These are phyloP conservation scores for Myotis lucifugus DNA, from an alignment of 2,113 vertebrate genomes.

Conservation along the genomic window DNA sequence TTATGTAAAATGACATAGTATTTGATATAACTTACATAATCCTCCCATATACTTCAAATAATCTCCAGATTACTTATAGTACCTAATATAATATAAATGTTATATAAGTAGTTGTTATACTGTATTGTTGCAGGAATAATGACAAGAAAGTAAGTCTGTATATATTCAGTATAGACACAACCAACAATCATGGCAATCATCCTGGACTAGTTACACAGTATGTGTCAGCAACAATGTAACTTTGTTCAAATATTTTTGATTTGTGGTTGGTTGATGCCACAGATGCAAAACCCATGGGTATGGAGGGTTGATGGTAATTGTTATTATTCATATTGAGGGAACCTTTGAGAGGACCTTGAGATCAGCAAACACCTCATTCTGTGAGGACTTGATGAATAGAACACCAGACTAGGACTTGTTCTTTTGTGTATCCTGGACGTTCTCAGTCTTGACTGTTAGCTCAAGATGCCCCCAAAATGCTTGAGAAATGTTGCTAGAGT, in stretches of 20 bases:
- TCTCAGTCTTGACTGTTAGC: not conserved
- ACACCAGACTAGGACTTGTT: not conserved
- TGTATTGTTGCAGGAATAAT: not conserved
- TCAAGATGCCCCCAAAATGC: not conserved
- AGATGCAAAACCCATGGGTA: not conserved
- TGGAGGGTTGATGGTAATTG: not conserved
- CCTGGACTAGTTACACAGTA: not conserved
- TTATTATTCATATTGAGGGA: not conserved
- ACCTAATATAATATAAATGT: too few species aligned
- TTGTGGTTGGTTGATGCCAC: not conserved
- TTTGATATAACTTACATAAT: not conserved
- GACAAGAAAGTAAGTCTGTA: not conserved
- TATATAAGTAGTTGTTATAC: not conserved
- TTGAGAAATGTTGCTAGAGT: not conserved
- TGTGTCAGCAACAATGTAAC: not conserved
- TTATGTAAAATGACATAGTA: not conserved
- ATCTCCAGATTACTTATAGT: not conserved
- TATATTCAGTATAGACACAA: not conserved
- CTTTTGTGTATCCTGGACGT: not conserved
- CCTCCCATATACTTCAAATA: not conserved
- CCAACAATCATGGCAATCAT: not conserved
- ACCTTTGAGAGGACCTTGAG: not conserved
- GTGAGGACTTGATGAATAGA: not conserved
- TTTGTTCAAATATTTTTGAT: not conserved
- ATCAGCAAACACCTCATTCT: not conserved